Evolutionary conservation across 1,140 invertebrate genomes (phyloP).

Genomic region (Penaeus japonicus): DNA sequence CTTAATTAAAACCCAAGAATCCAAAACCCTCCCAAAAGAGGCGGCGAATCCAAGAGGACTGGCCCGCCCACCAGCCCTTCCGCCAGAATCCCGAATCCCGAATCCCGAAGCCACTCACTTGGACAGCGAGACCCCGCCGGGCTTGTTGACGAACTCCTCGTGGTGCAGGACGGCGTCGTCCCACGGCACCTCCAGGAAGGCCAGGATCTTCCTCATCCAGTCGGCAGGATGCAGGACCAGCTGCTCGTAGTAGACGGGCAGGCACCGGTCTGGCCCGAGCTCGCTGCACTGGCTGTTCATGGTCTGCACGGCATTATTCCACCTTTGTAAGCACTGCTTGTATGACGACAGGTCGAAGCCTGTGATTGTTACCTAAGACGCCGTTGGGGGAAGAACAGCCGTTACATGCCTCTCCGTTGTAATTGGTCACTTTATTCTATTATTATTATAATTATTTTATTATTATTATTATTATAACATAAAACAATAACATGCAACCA

Average conservation of each 20-base stretch:
- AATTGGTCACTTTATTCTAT: neutral
- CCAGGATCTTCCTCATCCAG: conserved; percentile 89
- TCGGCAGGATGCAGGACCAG: conserved; percentile 90
- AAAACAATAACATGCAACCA: too few relatives aligned
- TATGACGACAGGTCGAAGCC: conserved; percentile 95
- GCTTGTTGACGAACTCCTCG: conserved; percentile 95
- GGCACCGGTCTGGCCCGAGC: conserved; percentile 82
- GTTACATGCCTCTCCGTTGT: too few relatives aligned
- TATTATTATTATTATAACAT: neutral
- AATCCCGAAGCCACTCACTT: conserved; percentile 59
- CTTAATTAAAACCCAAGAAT: too few relatives aligned
- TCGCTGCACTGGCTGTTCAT: conserved; percentile 95
- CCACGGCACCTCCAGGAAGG: conserved; percentile 94
- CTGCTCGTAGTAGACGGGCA: conserved; percentile 96
- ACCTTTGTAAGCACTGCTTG: conserved; percentile 91
- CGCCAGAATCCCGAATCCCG: too few relatives aligned
- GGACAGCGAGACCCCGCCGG: conserved; percentile 82
- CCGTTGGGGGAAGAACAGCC: neutral
- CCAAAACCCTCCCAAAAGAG: too few relatives aligned
- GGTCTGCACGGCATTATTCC: conserved; percentile 92
- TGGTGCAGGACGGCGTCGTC: conserved; percentile 96
- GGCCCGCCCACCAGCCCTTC: too few relatives aligned
- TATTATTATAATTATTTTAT: neutral
- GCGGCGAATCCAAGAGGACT: too few relatives aligned
- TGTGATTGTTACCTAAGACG: conserved; percentile 88